phyloP scores from a whole-genome alignment of 2,888 invertebrate genomes.

The Elmis aenea region DNA sequence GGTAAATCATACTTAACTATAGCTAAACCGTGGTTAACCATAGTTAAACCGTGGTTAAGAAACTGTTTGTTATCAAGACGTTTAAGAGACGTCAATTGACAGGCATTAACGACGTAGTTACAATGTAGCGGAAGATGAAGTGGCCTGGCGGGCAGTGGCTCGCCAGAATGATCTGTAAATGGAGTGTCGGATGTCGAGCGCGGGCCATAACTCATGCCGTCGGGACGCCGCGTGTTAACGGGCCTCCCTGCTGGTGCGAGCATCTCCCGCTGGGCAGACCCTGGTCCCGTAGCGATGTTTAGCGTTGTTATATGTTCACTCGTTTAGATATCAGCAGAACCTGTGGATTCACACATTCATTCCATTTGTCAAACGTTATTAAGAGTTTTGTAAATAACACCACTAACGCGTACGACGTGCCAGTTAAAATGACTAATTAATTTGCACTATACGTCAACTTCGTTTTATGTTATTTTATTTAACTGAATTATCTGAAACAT shows the following conservation, averaged over 20 bases:
- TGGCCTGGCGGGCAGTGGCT: constrained; percentile 31
- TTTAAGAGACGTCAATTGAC: constrained; percentile 41
- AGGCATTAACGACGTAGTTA: constrained; percentile 39
- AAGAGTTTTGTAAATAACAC: constrained; percentile 12
- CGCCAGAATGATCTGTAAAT: constrained; percentile 57
- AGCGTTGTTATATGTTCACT: constrained; percentile 31
- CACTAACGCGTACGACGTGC: not conserved
- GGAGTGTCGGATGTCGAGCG: constrained; percentile 51
- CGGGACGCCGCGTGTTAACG: constrained; percentile 40
- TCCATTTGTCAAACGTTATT: constrained; percentile 21
- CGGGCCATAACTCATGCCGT: constrained; percentile 51
- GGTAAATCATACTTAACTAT: too few species aligned
- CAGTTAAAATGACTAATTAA: constrained; percentile 1
- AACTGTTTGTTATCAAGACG: constrained; percentile 45
- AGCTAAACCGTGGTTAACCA: too few species aligned
- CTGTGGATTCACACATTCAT: constrained; percentile 30
- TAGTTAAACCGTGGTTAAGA: constrained; percentile 36
- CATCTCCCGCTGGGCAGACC: constrained; percentile 39
- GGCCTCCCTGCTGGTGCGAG: constrained; percentile 37
- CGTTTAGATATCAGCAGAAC: constrained; percentile 21
- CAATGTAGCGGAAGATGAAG: constrained; percentile 35
- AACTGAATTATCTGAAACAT: too few species aligned
- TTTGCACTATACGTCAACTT: not conserved
- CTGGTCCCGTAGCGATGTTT: constrained; percentile 38
- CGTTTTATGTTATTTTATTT: too few species aligned